phyloP scores from a whole-genome alignment of 2,113 vertebrate genomes.

The Brienomyrus longianalis region DNA sequence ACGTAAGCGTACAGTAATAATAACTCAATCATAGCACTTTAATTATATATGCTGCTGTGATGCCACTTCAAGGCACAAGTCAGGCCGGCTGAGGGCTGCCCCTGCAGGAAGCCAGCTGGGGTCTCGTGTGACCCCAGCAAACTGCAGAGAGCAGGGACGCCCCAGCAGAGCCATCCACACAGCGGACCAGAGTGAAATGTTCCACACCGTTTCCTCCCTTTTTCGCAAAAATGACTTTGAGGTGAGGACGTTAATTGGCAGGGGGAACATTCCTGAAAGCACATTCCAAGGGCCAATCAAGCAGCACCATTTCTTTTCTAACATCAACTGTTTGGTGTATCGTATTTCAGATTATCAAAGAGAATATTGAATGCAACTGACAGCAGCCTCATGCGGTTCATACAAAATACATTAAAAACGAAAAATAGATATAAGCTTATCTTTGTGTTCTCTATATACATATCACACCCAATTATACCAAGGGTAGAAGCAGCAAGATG shows the following conservation, averaged over 20 bases:
- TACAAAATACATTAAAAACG: neutral
- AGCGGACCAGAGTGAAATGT: neutral
- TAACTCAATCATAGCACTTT: neutral
- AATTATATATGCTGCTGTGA: neutral
- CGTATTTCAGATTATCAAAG: neutral
- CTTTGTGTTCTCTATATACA: neutral
- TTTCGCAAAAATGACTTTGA: neutral
- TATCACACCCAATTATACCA: neutral
- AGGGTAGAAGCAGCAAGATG: neutral
- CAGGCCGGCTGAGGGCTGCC: neutral
- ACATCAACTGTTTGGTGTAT: neutral
- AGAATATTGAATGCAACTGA: neutral
- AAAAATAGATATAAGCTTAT: neutral
- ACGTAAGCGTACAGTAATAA: neutral
- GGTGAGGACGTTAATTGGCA: neutral
- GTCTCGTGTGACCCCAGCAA: neutral
- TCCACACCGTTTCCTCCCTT: neutral
- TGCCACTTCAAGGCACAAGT: neutral
- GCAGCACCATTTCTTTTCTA: neutral
- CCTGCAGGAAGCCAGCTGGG: neutral
- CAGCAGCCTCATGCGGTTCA: neutral
- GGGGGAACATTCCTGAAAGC: neutral
- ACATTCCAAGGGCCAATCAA: neutral
- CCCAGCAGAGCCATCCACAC: neutral
- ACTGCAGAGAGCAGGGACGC: neutral